These are phyloP conservation scores for rat (Rattus norvegicus) DNA, from an alignment of 2,113 vertebrate genomes.

Conservation along the genomic window DNA sequence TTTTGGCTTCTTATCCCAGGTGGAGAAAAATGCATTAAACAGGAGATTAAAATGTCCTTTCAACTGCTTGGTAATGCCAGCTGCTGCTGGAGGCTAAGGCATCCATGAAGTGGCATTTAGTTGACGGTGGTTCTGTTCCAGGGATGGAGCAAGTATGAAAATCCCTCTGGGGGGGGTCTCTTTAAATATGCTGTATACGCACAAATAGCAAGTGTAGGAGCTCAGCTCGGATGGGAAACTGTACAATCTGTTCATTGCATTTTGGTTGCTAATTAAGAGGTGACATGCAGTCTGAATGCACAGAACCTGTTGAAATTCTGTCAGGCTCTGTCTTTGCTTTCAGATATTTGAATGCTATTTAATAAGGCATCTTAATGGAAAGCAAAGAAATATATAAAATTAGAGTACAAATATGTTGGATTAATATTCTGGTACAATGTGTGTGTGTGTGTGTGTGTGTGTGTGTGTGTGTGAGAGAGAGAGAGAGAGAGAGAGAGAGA, in stretches of 20 bases:
- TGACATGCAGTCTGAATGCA: constrained; percentile 83
- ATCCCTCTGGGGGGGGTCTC: constrained; percentile 55
- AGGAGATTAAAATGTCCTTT: constrained; percentile 84
- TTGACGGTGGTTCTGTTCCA: constrained; percentile 64
- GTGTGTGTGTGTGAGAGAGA: not conserved
- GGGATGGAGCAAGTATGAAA: constrained; percentile 71
- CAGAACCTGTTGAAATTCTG: constrained; percentile 87
- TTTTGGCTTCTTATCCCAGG: constrained; percentile 84
- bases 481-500: too few species aligned
- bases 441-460: not conserved
- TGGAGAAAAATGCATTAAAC: constrained; percentile 84
- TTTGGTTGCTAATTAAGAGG: constrained; percentile 88
- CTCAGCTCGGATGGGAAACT: constrained; percentile 83
- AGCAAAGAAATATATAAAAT: constrained; percentile 76
- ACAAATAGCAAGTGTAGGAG: constrained; percentile 81
- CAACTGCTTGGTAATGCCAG: constrained; percentile 80
- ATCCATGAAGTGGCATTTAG: constrained; percentile 76
- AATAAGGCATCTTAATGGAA: constrained; percentile 84
- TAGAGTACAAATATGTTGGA: constrained; percentile 73
- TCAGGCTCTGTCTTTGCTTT: constrained; percentile 85
- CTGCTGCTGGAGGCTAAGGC: constrained; percentile 71
- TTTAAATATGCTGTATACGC: constrained; percentile 82
- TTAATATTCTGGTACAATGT: constrained; percentile 57
- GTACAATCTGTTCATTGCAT: constrained; percentile 85
- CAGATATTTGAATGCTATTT: constrained; percentile 84